Evolutionary conservation across 2,113 vertebrate species (phyloP), one percentile per base, ranked within the genome.

Genomic region (Neolamprologus falcicula): DNA sequence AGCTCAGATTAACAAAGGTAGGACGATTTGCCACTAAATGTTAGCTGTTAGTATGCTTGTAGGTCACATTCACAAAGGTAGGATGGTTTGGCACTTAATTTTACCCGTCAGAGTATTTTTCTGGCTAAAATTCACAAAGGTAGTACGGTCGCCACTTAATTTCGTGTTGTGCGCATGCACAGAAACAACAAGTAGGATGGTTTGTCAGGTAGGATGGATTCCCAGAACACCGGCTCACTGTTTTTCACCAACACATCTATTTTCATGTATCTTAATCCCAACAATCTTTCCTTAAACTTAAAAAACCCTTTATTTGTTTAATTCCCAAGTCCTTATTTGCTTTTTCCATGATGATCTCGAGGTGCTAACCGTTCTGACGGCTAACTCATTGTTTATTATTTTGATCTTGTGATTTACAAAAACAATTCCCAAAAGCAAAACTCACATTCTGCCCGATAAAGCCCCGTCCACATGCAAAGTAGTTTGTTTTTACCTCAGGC

Each of bases 11-110:
- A 1, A 24, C 3, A 55, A 55, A 55, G 52, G 52, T 53, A 10
- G 2, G 21, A 24, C 0, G 1, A 0, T 55, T 55, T 55, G 21
- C 6, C 1, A 1, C 21, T 3, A 0, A 26, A 2, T 24, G 0
- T 13, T 55, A 54, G 52, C 19, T 6, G 19, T 53, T 53, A 53
- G 52, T 53, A 53, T 53, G 3, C 5, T 53, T 53, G 9, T 21
- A 1, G 52, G n/a, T 54, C 9, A 54, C n/a, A 54, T 54, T 54
- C 52, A 54, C 52, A 54, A 21, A 50, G 45, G 1, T 17, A 50
- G 16, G 7, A 50, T 1, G 16, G 16, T 50, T 17, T 50, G 47
- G 47, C 0, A 17, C 47, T 50, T 50, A 1, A 17, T 52, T 52
- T 52, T 19, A 52, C 47, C 17, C 4, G 4, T 52, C 17, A 19